These are phyloP conservation scores for Nemapogon koenigi DNA, from an alignment of 2,888 invertebrate species.

Conservation along the genomic window DNA sequence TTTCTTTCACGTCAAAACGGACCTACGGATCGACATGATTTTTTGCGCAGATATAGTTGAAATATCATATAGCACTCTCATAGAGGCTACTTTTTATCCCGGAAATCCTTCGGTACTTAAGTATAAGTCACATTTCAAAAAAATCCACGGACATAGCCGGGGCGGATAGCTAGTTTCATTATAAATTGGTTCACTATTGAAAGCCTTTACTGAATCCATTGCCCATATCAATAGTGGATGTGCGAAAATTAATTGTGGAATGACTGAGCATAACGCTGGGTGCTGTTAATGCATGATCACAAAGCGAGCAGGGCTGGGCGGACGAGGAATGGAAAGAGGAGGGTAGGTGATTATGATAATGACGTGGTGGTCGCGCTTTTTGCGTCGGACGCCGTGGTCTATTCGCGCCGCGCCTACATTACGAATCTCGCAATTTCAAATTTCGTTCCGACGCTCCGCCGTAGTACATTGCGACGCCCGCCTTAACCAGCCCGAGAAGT, in stretches of 20 bases:
- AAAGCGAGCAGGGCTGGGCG: slow-evolving; percentile 58
- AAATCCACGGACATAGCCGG: no score
- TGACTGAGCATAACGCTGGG: slow-evolving; percentile 47
- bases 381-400: slow-evolving; percentile 34
- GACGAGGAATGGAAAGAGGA: slow-evolving; percentile 31
- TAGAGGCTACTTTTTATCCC: no score
- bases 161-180: no score
- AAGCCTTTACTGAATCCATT: not conserved
- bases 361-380: slow-evolving; percentile 59
- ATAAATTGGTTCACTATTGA: no score
- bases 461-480: slow-evolving; percentile 19
- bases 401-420: slow-evolving; percentile 29
- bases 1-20: no score
- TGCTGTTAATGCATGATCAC: slow-evolving; percentile 54
- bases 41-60: no score
- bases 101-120: no score
- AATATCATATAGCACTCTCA: no score
- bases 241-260: slow-evolving; percentile 53
- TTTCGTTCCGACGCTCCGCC: not conserved
- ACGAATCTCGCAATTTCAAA: slow-evolving; percentile 41
- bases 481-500: slow-evolving; percentile 43
- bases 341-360: slow-evolving; percentile 62
- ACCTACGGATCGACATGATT: no score
- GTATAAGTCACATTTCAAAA: no score
- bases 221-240: no score